Evolutionary conservation across 2,113 vertebrate genomes (phyloP), one percentile per base, ranked within the genome.

Genomic region (Prionailurus viverrinus): DNA sequence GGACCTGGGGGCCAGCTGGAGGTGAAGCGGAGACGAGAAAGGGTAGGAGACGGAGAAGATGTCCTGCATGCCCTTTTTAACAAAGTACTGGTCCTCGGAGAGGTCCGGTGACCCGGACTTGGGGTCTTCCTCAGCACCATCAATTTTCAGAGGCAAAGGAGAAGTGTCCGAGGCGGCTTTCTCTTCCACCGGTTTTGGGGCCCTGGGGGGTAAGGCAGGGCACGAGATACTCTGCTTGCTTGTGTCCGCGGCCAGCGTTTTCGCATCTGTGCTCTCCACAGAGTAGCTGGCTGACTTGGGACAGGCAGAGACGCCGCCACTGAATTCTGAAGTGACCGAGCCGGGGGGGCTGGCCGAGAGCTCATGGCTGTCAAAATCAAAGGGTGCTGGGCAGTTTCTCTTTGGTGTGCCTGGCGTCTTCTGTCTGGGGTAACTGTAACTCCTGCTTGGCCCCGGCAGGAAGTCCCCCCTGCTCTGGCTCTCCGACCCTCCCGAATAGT

Each of bases 341-440:
- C 98, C 97, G 21, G 98, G 81, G 6, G 97, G 95, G 39, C 97
- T 98, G 0, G 73, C 74, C 0, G 96, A 94, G 48, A 98, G 98
- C 89, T 99, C 99, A 58, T 98, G 98, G 51, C 97, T 98, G 2
- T 99, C 98, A 0, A 99, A 99, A 81, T 99, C 99, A 16, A 99
- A 99, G 11, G 99, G 98, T 93, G 99, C 99, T 33, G 99, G 99
- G 65, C 99, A 99, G 96, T 98, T 99, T 98, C 99, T 99, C 98
- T 99, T 99, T 86, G 99, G 98, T 48, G 99, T 99, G 97, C 98
- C 99, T 9, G 99, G 99, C 23, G 99, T 99, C 97, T 99, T 99
- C 97, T 99, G 99, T 51, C 99, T 99, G 69, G 99, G 99, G 94
- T 99, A 99, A 92, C 99, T 99, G 97, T 99, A 99, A 98, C 99